phyloP scores from a whole-genome alignment of 1,140 invertebrate species.

The Ectropis grisescens region DNA sequence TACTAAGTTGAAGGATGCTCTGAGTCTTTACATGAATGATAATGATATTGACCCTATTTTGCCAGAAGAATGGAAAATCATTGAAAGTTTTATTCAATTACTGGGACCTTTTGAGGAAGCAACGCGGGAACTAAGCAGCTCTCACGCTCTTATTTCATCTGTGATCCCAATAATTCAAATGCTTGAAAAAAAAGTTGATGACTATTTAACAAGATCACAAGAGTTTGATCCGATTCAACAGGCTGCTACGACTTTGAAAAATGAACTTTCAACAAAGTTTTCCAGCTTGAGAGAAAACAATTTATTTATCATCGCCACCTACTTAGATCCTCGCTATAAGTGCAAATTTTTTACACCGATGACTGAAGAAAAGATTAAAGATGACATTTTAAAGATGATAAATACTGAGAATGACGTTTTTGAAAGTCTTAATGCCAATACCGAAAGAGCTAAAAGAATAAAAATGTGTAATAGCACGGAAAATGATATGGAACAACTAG shows the following conservation, averaged over 20 bases:
- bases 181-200: not conserved
- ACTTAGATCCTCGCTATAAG: constrained; percentile 27
- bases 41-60: too few relatives aligned
- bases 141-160: constrained; percentile 16
- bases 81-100: constrained; percentile 14
- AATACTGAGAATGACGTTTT: too few relatives aligned
- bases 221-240: not conserved
- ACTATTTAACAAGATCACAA: constrained; percentile 2
- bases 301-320: constrained; percentile 20
- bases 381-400: constrained; percentile 13
- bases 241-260: too few relatives aligned
- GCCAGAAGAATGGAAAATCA: constrained; percentile 20
- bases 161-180: constrained; percentile 16
- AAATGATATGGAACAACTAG: constrained; percentile 10
- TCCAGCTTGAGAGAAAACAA: constrained; percentile 13
- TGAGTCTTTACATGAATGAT: constrained; percentile 17
- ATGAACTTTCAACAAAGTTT: constrained; percentile 17
- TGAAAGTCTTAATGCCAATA: too few relatives aligned
- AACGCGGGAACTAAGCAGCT: constrained; percentile 18
- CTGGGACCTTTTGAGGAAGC: constrained; percentile 21
- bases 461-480: constrained; percentile 6
- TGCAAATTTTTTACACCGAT: constrained; percentile 22
- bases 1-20: constrained; percentile 12
- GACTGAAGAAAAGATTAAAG: constrained; percentile 21
- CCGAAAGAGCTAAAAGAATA: constrained; percentile 8